These are phyloP conservation scores for Cossypha polioptera DNA, from an alignment of 2,797 vertebrate species.

Conservation along the genomic window DNA sequence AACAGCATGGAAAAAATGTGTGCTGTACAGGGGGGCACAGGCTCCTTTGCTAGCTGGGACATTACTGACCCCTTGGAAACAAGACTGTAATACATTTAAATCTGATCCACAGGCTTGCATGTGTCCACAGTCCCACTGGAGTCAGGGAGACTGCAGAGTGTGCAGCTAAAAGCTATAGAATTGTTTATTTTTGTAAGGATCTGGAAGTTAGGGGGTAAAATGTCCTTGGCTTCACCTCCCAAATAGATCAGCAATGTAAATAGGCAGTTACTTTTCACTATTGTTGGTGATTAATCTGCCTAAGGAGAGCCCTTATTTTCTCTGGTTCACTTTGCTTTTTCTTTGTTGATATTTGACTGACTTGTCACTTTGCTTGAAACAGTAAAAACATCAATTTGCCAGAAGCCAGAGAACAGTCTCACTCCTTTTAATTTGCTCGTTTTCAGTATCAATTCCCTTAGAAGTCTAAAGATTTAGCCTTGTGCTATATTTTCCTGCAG, in stretches of 20 bases:
- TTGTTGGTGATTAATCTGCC: background rate
- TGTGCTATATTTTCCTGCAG: background rate
- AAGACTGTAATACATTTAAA: background rate
- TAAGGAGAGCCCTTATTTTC: background rate
- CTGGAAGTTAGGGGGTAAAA: background rate
- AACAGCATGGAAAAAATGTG: constrained; percentile 26
- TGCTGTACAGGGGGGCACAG: background rate
- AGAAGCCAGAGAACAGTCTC: background rate
- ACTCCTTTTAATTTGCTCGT: background rate
- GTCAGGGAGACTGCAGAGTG: background rate
- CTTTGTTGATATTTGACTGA: constrained; percentile 30
- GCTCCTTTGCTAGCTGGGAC: background rate
- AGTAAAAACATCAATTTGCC: background rate
- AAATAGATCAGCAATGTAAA: background rate
- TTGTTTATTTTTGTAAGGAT: constrained; percentile 1
- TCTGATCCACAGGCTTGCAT: background rate
- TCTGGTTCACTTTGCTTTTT: background rate
- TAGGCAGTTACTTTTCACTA: background rate
- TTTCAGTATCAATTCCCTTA: background rate
- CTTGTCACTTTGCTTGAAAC: background rate
- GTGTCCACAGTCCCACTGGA: background rate
- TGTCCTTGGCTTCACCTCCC: background rate
- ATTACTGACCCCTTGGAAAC: background rate
- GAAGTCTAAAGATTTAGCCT: background rate
- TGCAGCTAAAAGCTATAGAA: background rate